These are phyloP conservation scores for Pocillopora grandis DNA, from an alignment of 92 coral and sea anemone genomes.

Conservation along the genomic window DNA sequence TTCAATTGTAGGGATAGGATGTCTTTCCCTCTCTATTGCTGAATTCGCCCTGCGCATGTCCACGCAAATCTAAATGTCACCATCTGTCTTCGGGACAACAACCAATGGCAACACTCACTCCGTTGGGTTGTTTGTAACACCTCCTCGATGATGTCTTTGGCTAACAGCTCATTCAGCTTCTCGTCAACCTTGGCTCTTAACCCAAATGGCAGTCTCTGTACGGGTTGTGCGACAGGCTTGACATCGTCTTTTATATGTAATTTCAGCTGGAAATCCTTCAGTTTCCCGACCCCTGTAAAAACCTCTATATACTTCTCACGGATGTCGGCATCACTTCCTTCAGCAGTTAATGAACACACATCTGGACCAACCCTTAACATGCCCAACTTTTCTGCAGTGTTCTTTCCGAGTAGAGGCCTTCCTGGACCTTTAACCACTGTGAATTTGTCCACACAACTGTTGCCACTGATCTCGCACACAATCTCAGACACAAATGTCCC, in stretches of 20 bases:
- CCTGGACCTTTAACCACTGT: constrained; percentile 45
- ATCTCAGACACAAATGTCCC: constrained; percentile 38
- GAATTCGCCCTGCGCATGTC: constrained; percentile 42
- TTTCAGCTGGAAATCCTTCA: constrained; percentile 54
- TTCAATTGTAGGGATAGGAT: constrained; percentile 49
- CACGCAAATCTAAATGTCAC: constrained; percentile 30
- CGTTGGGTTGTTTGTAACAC: neutral
- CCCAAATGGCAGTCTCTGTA: neutral
- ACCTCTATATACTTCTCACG: constrained; percentile 32
- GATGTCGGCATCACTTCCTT: constrained; percentile 49
- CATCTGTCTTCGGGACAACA: constrained; percentile 47
- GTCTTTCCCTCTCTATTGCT: constrained; percentile 42
- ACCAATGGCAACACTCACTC: too few species aligned
- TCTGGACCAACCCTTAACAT: constrained; percentile 57
- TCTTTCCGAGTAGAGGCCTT: constrained; percentile 47
- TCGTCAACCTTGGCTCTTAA: too few species aligned
- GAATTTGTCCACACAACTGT: constrained; percentile 34
- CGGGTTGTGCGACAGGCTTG: constrained; percentile 52
- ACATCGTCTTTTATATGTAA: constrained; percentile 42
- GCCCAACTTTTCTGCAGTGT: constrained; percentile 53
- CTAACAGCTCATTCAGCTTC: too few species aligned
- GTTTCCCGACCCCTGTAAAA: constrained; percentile 44
- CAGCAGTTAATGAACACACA: constrained; percentile 25
- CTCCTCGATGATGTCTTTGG: too few species aligned
- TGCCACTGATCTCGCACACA: constrained; percentile 45